phyloP scores from a whole-genome alignment of 2,113 vertebrate species.

The Eurypyga helias region DNA sequence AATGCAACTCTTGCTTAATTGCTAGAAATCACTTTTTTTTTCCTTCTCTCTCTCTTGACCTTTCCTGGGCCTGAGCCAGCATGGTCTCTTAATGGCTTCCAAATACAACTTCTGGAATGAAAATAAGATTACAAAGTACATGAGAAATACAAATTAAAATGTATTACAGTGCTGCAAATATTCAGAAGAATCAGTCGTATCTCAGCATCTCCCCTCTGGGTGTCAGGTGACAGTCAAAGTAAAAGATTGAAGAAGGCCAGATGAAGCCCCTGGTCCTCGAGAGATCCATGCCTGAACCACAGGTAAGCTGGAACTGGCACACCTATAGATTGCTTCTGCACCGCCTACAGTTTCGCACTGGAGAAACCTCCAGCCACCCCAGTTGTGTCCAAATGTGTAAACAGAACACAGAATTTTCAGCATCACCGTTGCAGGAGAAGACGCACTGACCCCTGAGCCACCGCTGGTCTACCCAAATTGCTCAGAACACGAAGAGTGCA shows the following conservation, averaged over 20 bases:
- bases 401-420: background rate
- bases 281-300: background rate
- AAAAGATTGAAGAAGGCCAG: background rate
- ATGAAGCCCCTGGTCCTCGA: background rate
- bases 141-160: conserved; percentile 1
- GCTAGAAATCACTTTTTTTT: background rate
- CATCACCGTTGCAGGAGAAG: background rate
- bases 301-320: background rate
- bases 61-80: background rate
- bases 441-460: accelerated
- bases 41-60: background rate
- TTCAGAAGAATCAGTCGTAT: background rate
- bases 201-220: background rate
- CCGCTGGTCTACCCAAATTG: accelerated
- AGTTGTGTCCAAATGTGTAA: background rate
- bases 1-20: background rate
- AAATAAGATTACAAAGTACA: conserved; percentile 20
- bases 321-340: background rate
- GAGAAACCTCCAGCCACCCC: background rate
- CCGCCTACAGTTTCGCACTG: background rate
- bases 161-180: background rate
- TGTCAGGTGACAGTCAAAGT: background rate
- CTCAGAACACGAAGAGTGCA: accelerated
- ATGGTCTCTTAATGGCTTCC: background rate
- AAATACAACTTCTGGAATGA: conserved; percentile 7